These are phyloP conservation scores for Pelosia muscerda DNA, from an alignment of 2,888 invertebrate species.

Conservation along the genomic window DNA sequence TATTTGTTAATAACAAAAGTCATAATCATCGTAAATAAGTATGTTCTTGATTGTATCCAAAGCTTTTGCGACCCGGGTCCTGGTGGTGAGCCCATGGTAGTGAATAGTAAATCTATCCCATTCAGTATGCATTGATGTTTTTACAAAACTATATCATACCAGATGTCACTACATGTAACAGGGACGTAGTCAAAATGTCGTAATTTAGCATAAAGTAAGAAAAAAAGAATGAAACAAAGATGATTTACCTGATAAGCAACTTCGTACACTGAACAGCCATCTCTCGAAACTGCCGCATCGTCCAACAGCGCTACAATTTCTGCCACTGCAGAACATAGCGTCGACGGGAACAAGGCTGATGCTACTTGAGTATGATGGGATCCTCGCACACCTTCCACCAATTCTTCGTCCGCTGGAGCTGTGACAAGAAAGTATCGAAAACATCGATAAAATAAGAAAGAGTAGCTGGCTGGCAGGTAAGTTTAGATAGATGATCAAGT, in stretches of 20 bases:
- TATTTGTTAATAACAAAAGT: background rate
- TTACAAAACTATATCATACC: no score
- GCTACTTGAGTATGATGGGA: slow-evolving; percentile 96
- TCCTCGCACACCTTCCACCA: slow-evolving; percentile 90
- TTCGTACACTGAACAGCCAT: slow-evolving; percentile 98
- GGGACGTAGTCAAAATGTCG: no score
- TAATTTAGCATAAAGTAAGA: no score
- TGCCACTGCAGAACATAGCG: slow-evolving; percentile 97
- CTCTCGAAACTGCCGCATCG: slow-evolving; percentile 97
- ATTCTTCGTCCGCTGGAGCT: slow-evolving; percentile 87
- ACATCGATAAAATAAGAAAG: background rate
- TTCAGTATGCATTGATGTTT: no score
- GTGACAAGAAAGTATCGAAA: background rate
- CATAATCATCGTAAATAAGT: no score
- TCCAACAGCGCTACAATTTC: slow-evolving; percentile 97
- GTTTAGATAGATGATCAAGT: no score
- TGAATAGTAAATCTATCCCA: no score
- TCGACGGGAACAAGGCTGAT: slow-evolving; percentile 98
- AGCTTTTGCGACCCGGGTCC: no score
- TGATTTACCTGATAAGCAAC: slow-evolving; percentile 95
- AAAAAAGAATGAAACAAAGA: background rate
- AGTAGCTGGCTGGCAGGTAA: background rate
- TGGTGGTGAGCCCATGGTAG: no score
- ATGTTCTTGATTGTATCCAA: no score
- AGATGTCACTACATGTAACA: no score